These are phyloP conservation scores for Folsomia manolachei DNA, from an alignment of 2,888 invertebrate genomes.

Conservation along the genomic window DNA sequence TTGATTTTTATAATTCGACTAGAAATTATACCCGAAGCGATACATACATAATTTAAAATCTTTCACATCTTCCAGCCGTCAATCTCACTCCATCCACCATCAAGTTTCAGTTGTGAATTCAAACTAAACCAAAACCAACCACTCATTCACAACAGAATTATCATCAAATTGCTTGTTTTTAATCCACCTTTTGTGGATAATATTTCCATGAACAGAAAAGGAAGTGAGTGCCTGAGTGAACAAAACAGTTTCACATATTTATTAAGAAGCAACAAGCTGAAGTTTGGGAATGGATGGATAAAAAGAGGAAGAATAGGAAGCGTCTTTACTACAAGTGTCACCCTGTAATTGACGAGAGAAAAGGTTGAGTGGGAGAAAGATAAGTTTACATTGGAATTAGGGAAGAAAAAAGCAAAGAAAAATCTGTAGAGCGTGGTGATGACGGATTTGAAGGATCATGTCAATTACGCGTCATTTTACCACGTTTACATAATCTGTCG, in stretches of 20 bases:
- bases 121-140: neutral
- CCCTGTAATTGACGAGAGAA: neutral
- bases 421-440: neutral
- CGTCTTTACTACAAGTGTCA: constrained; percentile 10
- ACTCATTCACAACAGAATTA: neutral
- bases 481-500: constrained; percentile 3
- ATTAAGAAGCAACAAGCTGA: constrained; percentile 1
- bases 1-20: neutral
- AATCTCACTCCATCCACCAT: neutral
- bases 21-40: neutral
- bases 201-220: constrained; percentile 1
- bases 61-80: neutral
- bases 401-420: neutral
- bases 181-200: neutral
- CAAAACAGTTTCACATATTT: neutral
- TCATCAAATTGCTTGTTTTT: neutral
- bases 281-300: no score
- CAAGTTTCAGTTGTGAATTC: no score
- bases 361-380: neutral
- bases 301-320: neutral
- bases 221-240: neutral
- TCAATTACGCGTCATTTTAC: constrained; percentile 6
- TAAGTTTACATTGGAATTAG: constrained; percentile 5
- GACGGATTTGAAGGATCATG: constrained; percentile 8
- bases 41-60: constrained; percentile 9